Base-by-base conservation (phyloP, 2,888 invertebrate genomes). In the Agonum fuliginosum region DNA sequence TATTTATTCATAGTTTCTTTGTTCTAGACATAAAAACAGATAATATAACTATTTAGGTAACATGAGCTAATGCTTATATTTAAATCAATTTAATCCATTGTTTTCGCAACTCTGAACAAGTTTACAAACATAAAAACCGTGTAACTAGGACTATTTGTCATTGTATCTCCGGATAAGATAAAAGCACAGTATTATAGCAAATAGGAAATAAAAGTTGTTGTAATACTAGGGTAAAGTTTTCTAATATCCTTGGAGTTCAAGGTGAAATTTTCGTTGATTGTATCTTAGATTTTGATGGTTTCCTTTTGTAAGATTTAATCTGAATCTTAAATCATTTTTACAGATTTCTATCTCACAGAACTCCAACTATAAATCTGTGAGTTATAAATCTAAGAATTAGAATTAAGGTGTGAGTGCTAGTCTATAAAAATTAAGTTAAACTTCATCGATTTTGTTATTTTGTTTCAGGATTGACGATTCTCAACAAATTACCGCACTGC, bases 1-100 rank as follows among this genome's bases (percentile, higher is more conserved):
- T n/a, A n/a, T n/a, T n/a, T 14, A 12, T 43, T 12, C 14, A 43
- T 43, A 14, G 5, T 43, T 43, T 12, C 43, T 54, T 54, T 54
- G 54, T 54, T 54, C 54, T 54, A 12, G 1, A 54, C 20, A 24
- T 54, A 54, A 54, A 54, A 54, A 54, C 6, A n/a, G n/a, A n/a
- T 24, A n/a, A 10, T 22, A 22, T 24, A 54, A 24, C 22, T 54
- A 54, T 54, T 27, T 54, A 12, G 22, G 54, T 20, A 24, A 22
- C 54, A 24, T 54, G 54, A 54, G n/a, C 22, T 54, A 54, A 54
- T 54, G 12, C 54, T 10, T 54, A 24, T 54, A 54, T 54, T 48
- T 54, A 54, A 24, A 22, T 10, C 54, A 48, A 19, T 48, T 54
- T 24, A 12, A 12, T 24, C 54, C 24, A 54, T 54, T 54, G 54